Evolutionary conservation across 2,797 vertebrate species (phyloP).

Genomic region (Pangasius mekongensis): DNA sequence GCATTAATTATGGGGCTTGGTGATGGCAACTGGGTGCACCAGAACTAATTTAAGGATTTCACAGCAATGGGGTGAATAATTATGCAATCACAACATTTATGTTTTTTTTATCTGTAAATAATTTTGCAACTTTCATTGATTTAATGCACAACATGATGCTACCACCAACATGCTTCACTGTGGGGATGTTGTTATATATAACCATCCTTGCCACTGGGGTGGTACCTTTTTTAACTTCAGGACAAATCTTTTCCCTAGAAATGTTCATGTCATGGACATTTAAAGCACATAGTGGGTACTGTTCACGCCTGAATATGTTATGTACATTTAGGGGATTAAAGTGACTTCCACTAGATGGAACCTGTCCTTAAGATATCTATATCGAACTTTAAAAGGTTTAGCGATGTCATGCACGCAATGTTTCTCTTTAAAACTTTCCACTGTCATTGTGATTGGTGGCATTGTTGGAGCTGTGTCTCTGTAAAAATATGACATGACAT

Average conservation of each 20-base stretch:
- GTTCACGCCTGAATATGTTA: neutral
- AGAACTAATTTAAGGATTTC: neutral
- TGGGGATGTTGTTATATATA: neutral
- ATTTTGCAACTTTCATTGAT: neutral
- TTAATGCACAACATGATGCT: neutral
- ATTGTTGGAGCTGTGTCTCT: neutral
- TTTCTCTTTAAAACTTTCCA: neutral
- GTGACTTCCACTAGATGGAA: neutral
- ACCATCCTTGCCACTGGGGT: too few relatives aligned
- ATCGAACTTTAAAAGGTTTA: neutral
- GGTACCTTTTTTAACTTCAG: neutral
- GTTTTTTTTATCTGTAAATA: neutral
- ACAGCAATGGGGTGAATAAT: neutral
- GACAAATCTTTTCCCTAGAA: neutral
- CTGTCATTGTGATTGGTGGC: neutral
- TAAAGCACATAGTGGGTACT: neutral
- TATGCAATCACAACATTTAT: neutral
- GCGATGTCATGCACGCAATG: neutral
- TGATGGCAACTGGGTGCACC: neutral
- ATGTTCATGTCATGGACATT: neutral
- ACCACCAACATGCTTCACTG: neutral
- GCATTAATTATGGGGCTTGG: neutral
- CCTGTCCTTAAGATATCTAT: neutral
- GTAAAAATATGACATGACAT: neutral
- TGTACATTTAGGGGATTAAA: neutral